Conservation (phyloP, 2,888 invertebrate genomes). For the Cryptosula pallasiana region DNA sequence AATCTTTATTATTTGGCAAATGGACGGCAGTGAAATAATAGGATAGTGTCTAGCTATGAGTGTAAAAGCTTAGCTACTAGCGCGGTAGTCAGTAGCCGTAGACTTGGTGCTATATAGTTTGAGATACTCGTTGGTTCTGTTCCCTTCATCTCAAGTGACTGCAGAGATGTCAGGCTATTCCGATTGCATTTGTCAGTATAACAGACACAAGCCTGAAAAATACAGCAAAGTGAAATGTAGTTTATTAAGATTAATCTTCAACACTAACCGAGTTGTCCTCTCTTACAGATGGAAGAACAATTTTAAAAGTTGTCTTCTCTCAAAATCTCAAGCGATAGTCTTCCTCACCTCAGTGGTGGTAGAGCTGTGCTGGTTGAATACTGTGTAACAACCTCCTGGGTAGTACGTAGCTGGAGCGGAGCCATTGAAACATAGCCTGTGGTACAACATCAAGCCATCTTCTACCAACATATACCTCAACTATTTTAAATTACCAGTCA, state of each 20-base stretch:
- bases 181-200: constrained; percentile 2
- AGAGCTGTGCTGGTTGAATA: background rate
- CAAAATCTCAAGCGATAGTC: background rate
- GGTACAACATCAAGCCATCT: background rate
- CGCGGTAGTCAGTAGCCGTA: too few species aligned
- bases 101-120: too few species aligned
- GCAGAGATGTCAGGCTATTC: background rate
- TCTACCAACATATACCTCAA: background rate
- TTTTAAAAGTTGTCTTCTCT: too few species aligned
- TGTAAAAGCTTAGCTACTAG: too few species aligned
- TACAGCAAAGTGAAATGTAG: background rate
- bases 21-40: too few species aligned
- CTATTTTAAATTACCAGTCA: too few species aligned
- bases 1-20: too few species aligned
- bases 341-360: constrained; percentile 5
- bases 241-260: background rate
- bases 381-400: constrained; percentile 19
- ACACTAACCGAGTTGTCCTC: too few species aligned
- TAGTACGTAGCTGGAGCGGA: background rate
- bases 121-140: background rate
- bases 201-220: constrained; percentile 12
- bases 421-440: constrained; percentile 13
- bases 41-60: too few species aligned
- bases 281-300: too few species aligned
- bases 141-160: background rate